Evolutionary conservation across 1,140 invertebrate genomes (phyloP), one percentile per base, ranked within the genome.

Genomic region (Drosophila repletoides): DNA sequence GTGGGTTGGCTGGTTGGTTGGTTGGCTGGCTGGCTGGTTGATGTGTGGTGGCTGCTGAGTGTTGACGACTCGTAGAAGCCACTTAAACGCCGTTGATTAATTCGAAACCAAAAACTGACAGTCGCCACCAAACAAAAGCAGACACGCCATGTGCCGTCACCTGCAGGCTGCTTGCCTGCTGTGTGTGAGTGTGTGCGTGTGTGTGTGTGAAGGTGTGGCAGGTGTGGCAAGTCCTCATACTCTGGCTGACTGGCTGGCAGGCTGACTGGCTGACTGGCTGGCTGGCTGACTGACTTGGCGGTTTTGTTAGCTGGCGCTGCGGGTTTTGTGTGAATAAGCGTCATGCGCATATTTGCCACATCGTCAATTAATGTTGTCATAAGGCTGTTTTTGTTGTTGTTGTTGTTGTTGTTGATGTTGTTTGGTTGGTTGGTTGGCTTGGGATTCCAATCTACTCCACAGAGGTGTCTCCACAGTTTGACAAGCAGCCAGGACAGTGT

Each of bases 81-180:
- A 84, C 75, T 84, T 86, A 80, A 80, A 72, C 33, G 55, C 24
- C 59, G 65, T 60, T 80, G 75, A 84, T 84, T 84, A 72, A 86
- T 84, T 84, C 73, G 75, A 86, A 86, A 86, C 66, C 79, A 71
- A 84, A 83, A 79, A 74, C 77, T 81, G 77, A 64, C 72, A 81
- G 66, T 81, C 74, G 76, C 53, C 76, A 65, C 52, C 61, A 81
- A 65, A 81, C 68, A 83, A 81, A 59, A 43, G 52, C 52, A 56
- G 40, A 29, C 59, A 63, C 49, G 49, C 59, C 59, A 65, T 52
- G 52, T 52, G 29, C 45, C 66, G 45, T 64, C 60, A 55, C 49
- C 41, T 56, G 48, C 66, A 69, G 58, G n/a, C n/a, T n/a, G n/a
- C n/a, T 33, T 56, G 43, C 33, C 22, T 22, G 28, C 33, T 24